Percentiles rank a stretch among this genome's conserved stretches.
These are phyloP conservation scores for Cephalopholis sonnerati DNA, from an alignment of 2,113 vertebrate species.

Conservation along the genomic window DNA sequence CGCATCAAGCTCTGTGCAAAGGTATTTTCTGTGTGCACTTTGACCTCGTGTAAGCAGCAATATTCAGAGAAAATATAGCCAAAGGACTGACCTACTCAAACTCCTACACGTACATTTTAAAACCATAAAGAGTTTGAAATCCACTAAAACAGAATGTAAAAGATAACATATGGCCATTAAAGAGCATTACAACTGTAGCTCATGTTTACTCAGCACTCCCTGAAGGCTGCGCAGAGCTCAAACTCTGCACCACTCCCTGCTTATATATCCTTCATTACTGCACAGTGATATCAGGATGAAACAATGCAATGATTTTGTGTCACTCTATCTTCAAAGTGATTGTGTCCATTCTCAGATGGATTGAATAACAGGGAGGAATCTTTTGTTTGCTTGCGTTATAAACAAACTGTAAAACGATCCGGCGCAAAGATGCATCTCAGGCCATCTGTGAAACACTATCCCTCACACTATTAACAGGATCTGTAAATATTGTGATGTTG, in stretches of 20 bases:
- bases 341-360: slow-evolving; percentile 28
- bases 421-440: slow-evolving; percentile 24
- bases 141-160: slow-evolving; percentile 49
- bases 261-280: slow-evolving; percentile 28
- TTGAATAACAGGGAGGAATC: slow-evolving; percentile 29
- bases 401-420: slow-evolving; percentile 56
- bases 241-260: slow-evolving; percentile 22
- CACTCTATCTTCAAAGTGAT: slow-evolving; percentile 17
- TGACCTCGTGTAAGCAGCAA: slow-evolving; percentile 48
- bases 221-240: slow-evolving; percentile 1
- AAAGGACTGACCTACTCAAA: slow-evolving; percentile 29
- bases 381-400: slow-evolving; percentile 54
- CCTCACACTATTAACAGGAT: slow-evolving; percentile 34
- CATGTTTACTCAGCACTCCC: slow-evolving; percentile 29
- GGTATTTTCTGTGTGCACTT: slow-evolving; percentile 49
- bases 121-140: slow-evolving; percentile 32
- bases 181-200: slow-evolving; percentile 25
- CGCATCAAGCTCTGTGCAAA: slow-evolving; percentile 13
- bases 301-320: slow-evolving; percentile 40
- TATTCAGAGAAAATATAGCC: slow-evolving; percentile 24
- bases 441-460: slow-evolving; percentile 44
- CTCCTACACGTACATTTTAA: slow-evolving; percentile 29
- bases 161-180: slow-evolving; percentile 36
- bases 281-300: slow-evolving; percentile 40
- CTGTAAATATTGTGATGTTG: slow-evolving; percentile 65